Base-by-base conservation (phyloP, 2,797 vertebrate genomes). In the Erpetoichthys calabaricus region DNA sequence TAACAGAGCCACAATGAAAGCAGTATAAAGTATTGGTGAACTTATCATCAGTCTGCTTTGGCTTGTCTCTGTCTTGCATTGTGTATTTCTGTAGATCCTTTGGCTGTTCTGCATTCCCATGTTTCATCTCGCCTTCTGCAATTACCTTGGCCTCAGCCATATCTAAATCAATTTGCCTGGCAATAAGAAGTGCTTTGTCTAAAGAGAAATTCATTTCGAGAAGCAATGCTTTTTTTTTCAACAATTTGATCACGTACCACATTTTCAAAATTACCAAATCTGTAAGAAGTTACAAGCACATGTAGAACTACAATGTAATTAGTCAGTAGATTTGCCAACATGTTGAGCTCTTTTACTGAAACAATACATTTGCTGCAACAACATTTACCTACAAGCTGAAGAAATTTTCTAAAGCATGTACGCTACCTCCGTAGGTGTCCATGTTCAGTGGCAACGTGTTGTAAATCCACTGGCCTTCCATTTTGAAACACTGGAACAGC, bases 201-300 rank as follows among this genome's bases (percentile, higher is more conserved):
- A 57, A 7, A 6, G 45, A 57, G 4, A 61, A n/a, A 42, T 44
- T 42, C 3, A 42, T 7, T 8, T 62, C 53, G 6, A 59, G 43
- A 4, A 56, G 8, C 46, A 62, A n/a, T n/a, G n/a, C n/a, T n/a
- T n/a, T 25, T 42, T 6, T 56, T 41, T 44, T 62, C 56, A 3
- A 65, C 53, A 3, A 65, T 8, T 9, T 60, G 64, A 9, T 62
- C 55, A 47, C 42, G 47, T 1, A 65, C 45, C 56, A 65, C 49
- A 6, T 62, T 52, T 2, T 42, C 46, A 10, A 4, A 41, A 3
- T 55, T n/a, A 3, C 42, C 51, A 42, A 57, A 65, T 4, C n/a
- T 58, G 45, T 54, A 59, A 60, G 47, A 58, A 45, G 42, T 25
- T 42, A 53, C 61, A 51, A 46, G 42, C 51, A 53, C 53, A 25